These are phyloP conservation scores for Actinia tenebrosa DNA, from an alignment of 64 coral and sea anemone species.

Conservation along the genomic window DNA sequence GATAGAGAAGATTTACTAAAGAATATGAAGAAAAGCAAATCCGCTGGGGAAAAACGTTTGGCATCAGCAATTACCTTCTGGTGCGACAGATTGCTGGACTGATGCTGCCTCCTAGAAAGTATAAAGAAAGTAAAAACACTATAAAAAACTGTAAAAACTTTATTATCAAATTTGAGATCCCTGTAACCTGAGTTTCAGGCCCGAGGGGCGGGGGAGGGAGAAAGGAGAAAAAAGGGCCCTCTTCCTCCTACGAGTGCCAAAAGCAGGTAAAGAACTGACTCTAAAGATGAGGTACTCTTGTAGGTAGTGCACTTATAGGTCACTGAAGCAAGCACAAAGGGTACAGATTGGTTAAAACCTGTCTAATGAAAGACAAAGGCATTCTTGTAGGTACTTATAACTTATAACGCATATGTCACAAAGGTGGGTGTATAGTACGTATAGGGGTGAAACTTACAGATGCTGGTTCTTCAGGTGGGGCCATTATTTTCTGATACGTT, in stretches of 20 bases:
- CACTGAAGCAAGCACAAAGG: background rate
- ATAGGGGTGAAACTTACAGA: conserved; percentile 52
- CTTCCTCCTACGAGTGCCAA: too few species aligned
- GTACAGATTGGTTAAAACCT: background rate
- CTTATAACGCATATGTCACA: too few species aligned
- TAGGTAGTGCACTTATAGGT: too few species aligned
- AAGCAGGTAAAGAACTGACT: too few species aligned
- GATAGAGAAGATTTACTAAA: background rate
- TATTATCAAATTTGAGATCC: background rate
- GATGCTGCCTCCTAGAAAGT: conserved; percentile 33
- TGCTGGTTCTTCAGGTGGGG: conserved; percentile 60
- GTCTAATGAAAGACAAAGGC: background rate
- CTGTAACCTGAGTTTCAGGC: background rate
- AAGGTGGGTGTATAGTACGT: too few species aligned
- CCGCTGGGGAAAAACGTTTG: background rate
- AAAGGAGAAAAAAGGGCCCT: too few species aligned
- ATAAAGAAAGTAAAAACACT: background rate
- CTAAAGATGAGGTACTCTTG: too few species aligned
- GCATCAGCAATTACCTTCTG: conserved; percentile 28
- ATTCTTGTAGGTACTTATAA: background rate
- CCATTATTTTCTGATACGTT: conserved; percentile 63
- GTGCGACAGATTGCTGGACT: conserved; percentile 20
- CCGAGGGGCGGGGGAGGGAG: too few species aligned
- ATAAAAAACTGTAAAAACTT: background rate
- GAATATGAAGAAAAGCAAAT: background rate